These are phyloP conservation scores for Temnothorax rugatulus DNA, from an alignment of 2,888 invertebrate species.

Conservation along the genomic window DNA sequence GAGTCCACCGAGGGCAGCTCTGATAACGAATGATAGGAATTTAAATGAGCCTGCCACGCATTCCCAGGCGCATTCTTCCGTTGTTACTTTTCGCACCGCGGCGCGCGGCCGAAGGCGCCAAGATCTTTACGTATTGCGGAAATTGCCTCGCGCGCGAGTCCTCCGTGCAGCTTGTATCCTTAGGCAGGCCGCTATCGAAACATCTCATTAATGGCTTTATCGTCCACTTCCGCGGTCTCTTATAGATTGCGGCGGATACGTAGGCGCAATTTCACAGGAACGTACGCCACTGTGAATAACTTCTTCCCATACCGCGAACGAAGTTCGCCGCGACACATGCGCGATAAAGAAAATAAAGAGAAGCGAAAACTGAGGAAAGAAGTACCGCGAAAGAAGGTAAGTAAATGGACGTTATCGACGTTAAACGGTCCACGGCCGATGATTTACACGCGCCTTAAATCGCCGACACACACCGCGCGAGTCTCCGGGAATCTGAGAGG, in stretches of 20 bases:
- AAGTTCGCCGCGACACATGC: neutral
- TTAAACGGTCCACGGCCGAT: constrained; percentile 28
- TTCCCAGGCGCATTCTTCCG: constrained; percentile 33
- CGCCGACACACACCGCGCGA: constrained; percentile 15
- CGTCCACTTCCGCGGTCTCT: constrained; percentile 37
- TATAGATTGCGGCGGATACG: constrained; percentile 17
- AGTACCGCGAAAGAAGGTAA: constrained; percentile 1
- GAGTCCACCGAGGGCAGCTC: constrained; percentile 11
- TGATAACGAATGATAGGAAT: constrained; percentile 64
- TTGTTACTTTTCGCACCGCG: constrained; percentile 24
- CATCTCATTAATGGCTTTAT: constrained; percentile 50
- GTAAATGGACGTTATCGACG: constrained; percentile 28
- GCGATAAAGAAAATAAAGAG: constrained; percentile 19
- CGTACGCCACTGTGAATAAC: constrained; percentile 16
- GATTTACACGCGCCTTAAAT: constrained; percentile 58
- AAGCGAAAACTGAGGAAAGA: neutral
- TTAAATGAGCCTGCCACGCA: constrained; percentile 57
- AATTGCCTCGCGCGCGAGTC: constrained; percentile 49
- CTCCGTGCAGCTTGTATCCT: constrained; percentile 12
- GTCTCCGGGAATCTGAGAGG: constrained; percentile 38
- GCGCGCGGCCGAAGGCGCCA: constrained; percentile 28
- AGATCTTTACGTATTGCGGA: constrained; percentile 38
- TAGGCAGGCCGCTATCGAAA: constrained; percentile 23
- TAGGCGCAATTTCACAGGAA: constrained; percentile 4
- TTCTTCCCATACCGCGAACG: neutral